Evolutionary conservation across 1,140 invertebrate species (phyloP).

Genomic region (Choristoneura fumiferana): DNA sequence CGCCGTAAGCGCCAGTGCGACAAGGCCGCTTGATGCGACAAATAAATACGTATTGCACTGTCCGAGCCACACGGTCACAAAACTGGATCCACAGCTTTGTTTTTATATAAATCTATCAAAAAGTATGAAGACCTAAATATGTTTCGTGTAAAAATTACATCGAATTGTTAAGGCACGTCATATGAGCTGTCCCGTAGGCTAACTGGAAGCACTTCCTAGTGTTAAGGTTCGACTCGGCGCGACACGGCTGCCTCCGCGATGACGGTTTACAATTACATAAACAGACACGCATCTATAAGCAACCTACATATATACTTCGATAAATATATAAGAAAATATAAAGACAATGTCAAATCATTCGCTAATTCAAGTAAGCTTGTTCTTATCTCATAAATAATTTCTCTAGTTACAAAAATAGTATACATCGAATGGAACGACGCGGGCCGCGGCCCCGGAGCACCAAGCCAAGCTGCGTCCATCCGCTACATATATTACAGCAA

Average conservation of each 20-base stretch:
- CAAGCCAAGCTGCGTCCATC: conserved; percentile 52
- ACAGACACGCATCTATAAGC: conserved; percentile 70
- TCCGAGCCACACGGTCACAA: conserved; percentile 21
- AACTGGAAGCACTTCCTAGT: conserved; percentile 41
- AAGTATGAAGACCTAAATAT: conserved; percentile 33
- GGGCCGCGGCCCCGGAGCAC: conserved; percentile 23
- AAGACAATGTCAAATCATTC: conserved; percentile 59
- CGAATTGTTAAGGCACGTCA: conserved; percentile 57
- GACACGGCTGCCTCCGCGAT: conserved; percentile 46
- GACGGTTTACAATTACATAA: conserved; percentile 62
- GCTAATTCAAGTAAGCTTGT: conserved; percentile 66
- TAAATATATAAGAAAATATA: conserved; percentile 78
- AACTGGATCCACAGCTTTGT: conserved; percentile 36
- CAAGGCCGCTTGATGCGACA: conserved; percentile 21
- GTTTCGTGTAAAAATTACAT: conserved; percentile 41
- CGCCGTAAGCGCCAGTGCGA: too few relatives aligned
- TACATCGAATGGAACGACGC: conserved; percentile 60
- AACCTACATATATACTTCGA: conserved; percentile 51
- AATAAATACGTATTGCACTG: conserved; percentile 76
- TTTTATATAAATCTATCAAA: conserved; percentile 29
- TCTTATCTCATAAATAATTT: conserved; percentile 78
- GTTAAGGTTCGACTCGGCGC: conserved; percentile 31
- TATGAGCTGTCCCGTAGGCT: conserved; percentile 48
- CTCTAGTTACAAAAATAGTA: conserved; percentile 77
- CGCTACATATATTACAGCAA: conserved; percentile 72